Percentiles rank a stretch among this genome's conserved stretches.
Conservation (phyloP, 1,140 invertebrate genomes). For the Sipha flava region DNA sequence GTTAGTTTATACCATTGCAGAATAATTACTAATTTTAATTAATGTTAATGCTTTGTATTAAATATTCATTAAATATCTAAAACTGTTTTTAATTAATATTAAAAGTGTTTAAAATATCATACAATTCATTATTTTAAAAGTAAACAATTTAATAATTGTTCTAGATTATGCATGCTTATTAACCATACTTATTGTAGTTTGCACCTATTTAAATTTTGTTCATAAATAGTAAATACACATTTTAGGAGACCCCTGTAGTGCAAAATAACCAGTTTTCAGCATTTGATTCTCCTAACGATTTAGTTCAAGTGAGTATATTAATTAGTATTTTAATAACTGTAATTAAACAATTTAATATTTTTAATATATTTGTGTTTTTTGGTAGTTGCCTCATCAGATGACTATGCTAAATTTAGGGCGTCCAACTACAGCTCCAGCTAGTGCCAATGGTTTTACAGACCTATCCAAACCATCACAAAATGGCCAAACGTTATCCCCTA, state of each 20-base stretch:
- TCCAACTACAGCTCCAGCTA: neutral
- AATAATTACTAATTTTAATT: too few species aligned
- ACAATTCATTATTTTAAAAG: too few species aligned
- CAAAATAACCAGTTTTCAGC: conserved; percentile 14
- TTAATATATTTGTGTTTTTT: conserved; percentile 33
- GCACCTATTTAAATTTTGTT: neutral
- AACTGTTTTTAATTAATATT: too few species aligned
- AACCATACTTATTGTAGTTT: neutral
- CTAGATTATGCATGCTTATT: neutral
- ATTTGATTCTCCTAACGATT: neutral
- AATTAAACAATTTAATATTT: neutral
- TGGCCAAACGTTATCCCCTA: neutral
- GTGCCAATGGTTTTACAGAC: neutral
- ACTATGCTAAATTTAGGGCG: conserved; percentile 47
- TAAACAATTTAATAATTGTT: neutral
- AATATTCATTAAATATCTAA: too few species aligned
- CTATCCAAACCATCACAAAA: neutral
- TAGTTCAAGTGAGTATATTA: conserved; percentile 10
- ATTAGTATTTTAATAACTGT: neutral
- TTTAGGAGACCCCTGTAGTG: neutral
- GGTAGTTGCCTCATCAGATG: conserved; percentile 54
- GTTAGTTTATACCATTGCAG: too few species aligned
- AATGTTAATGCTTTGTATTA: too few species aligned
- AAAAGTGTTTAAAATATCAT: too few species aligned
- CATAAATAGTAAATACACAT: conserved; percentile 25